phyloP scores from a whole-genome alignment of 2,888 invertebrate genomes.

The Pegoplata infirma region DNA sequence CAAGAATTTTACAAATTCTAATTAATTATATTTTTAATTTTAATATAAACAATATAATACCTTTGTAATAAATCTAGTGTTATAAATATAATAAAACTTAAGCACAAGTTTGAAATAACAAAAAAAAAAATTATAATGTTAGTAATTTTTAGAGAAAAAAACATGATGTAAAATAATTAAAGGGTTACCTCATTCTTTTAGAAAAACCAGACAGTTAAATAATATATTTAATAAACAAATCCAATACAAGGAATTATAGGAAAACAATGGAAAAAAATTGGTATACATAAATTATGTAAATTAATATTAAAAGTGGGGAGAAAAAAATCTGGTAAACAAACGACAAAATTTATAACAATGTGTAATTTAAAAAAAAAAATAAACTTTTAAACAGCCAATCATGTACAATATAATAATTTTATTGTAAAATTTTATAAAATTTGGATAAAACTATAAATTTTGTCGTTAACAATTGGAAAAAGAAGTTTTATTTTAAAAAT shows the following conservation, averaged over 20 bases:
- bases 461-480: conserved; percentile 40
- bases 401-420: not conserved
- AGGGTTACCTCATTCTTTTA: conserved; percentile 63
- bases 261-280: conserved; percentile 41
- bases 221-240: conserved; percentile 33
- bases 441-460: conserved; percentile 35
- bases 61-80: conserved; percentile 41
- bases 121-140: not conserved
- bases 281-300: conserved; percentile 40
- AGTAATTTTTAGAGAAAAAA: conserved; percentile 6
- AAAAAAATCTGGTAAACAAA: conserved; percentile 6
- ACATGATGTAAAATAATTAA: conserved; percentile 33
- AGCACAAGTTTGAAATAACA: conserved; percentile 35
- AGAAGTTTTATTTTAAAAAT: not conserved
- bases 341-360: conserved; percentile 54
- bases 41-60: conserved; percentile 14
- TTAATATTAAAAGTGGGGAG: conserved; percentile 10
- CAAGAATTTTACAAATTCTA: too few species aligned
- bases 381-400: conserved; percentile 44
- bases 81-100: conserved; percentile 49
- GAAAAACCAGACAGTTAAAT: conserved; percentile 52
- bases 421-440: conserved; percentile 16
- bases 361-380: not conserved
- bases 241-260: conserved; percentile 46
- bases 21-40: too few species aligned